Conservation (phyloP, 1,140 invertebrate genomes). For the Ips nitidus region DNA sequence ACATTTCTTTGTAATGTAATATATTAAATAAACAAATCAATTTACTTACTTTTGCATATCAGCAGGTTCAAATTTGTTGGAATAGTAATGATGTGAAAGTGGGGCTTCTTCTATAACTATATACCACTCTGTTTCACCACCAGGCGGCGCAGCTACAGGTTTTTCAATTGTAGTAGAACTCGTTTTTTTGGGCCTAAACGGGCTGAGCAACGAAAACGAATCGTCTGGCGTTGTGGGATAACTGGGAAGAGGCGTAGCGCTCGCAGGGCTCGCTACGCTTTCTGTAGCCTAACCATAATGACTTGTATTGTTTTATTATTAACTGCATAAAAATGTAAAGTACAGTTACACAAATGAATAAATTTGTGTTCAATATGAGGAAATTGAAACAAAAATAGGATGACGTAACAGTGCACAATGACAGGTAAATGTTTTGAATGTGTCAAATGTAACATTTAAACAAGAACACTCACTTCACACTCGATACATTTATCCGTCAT, state of each 20-base stretch:
- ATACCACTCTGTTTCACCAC: conserved; percentile 62
- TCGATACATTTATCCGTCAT: too few species aligned
- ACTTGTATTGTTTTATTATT: neutral
- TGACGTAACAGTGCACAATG: too few species aligned
- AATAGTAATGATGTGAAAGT: conserved; percentile 74
- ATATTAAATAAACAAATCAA: neutral
- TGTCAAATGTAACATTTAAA: too few species aligned
- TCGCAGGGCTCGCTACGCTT: conserved; percentile 35
- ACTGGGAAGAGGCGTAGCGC: conserved; percentile 45
- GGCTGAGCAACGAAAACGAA: conserved; percentile 43
- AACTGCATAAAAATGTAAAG: neutral
- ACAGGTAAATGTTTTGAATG: too few species aligned
- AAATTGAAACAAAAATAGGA: too few species aligned
- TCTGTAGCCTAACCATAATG: conserved; percentile 40
- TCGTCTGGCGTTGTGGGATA: conserved; percentile 45
- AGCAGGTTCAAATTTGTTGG: conserved; percentile 74
- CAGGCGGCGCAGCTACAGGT: conserved; percentile 15
- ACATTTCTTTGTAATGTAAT: too few species aligned
- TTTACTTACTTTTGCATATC: conserved; percentile 58
- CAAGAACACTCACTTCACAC: too few species aligned
- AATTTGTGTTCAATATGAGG: too few species aligned
- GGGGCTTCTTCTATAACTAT: conserved; percentile 75
- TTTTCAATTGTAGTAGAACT: neutral
- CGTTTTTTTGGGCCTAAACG: conserved; percentile 39
- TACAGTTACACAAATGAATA: too few species aligned